phyloP scores from a whole-genome alignment of 2,888 invertebrate species.

The Imbricaverruca yamaguchii region DNA sequence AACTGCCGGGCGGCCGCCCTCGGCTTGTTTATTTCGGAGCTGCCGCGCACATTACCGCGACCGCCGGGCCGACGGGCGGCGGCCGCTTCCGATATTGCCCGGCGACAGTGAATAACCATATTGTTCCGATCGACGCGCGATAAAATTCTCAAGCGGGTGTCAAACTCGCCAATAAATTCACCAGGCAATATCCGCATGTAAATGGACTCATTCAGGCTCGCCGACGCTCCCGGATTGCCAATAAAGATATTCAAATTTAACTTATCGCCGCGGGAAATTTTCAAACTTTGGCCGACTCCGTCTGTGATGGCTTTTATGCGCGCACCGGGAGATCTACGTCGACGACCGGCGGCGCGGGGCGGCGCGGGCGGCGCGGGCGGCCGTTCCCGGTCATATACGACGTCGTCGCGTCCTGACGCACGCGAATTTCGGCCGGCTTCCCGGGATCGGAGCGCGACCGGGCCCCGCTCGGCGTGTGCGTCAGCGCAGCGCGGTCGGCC shows the following conservation, averaged over 20 bases:
- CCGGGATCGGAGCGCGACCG: too few relatives aligned
- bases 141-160: conserved; percentile 18
- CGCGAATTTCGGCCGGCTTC: too few relatives aligned
- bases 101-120: conserved; percentile 13
- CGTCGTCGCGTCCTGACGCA: too few relatives aligned
- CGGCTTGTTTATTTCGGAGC: neutral
- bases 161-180: conserved; percentile 20
- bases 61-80: neutral
- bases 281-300: neutral
- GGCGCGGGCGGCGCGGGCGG: neutral
- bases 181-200: conserved; percentile 21
- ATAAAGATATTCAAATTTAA: conserved; percentile 22
- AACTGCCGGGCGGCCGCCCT: neutral
- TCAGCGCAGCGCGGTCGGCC: too few relatives aligned
- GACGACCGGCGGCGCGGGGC: neutral
- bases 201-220: conserved; percentile 4
- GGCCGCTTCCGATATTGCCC: neutral
- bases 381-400: too few relatives aligned
- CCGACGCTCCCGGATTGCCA: conserved; percentile 16
- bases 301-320: conserved; percentile 7
- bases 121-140: conserved; percentile 12
- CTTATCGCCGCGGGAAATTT: conserved; percentile 15
- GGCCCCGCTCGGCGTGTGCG: too few relatives aligned
- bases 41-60: neutral
- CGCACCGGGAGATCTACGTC: neutral